Conservation (phyloP, 1,140 invertebrate species). For the Zelostemma sp. region DNA sequence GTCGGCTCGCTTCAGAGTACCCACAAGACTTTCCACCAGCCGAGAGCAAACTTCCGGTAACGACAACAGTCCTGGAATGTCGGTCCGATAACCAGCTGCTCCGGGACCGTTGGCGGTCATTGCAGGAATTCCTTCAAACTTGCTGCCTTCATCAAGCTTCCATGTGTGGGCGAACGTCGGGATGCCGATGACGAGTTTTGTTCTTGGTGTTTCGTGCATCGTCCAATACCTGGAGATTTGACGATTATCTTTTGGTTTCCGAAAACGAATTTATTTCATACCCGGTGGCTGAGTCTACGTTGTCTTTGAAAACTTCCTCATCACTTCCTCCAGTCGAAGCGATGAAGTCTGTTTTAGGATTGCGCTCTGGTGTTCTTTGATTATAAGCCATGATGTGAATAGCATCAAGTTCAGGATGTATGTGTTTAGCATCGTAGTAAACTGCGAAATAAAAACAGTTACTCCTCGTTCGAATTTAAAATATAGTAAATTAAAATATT, state of each 20-base stretch:
- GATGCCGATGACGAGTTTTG: too few species aligned
- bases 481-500: too few species aligned
- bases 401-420: conserved; percentile 82
- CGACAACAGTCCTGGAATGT: conserved; percentile 80
- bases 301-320: conserved; percentile 76
- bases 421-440: conserved; percentile 81
- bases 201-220: conserved; percentile 75
- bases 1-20: conserved; percentile 77
- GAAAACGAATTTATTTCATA: too few species aligned
- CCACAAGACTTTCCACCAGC: conserved; percentile 76
- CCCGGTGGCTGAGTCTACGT: conserved; percentile 77
- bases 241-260: too few species aligned
- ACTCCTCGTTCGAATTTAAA: too few species aligned
- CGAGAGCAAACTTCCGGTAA: conserved; percentile 86
- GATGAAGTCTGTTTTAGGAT: conserved; percentile 80
- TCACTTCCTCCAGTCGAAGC: conserved; percentile 79
- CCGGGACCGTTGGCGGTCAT: conserved; percentile 75
- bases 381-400: conserved; percentile 86
- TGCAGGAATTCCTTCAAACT: conserved; percentile 82
- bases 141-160: conserved; percentile 80
- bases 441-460: conserved; percentile 70
- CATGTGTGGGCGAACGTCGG: too few species aligned
- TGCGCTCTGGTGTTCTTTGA: conserved; percentile 80
- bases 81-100: conserved; percentile 79
- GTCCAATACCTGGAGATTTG: conserved; percentile 69